Base-by-base conservation (phyloP, 2,797 vertebrate species). In the Phylloscopus collybita region DNA sequence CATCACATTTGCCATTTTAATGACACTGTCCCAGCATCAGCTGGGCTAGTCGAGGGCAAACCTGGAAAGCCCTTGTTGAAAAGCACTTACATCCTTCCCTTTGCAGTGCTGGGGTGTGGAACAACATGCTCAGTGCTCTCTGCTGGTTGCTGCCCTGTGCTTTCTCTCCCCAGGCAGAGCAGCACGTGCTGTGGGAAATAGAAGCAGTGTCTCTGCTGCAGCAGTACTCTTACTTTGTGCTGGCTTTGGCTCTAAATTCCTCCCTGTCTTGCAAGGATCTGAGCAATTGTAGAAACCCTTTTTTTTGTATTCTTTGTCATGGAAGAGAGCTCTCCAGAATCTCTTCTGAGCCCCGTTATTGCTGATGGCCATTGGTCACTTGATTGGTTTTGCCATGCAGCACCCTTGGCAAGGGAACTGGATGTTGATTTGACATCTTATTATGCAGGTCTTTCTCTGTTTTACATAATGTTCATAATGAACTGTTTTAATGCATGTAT, bases 1-100 rank as follows among this genome's bases (percentile, higher is more conserved):
- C 17, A 20, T 49, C 0, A 0, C 1, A 1, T 42, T 7, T 67
- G 10, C 47, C 8, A 8, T 80, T 88, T 61, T 34, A 29, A 54
- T 72, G 20, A 13, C 40, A 40, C 10, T 49, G 44, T 57, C 15
- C 30, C 11, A 70, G 11, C 11, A 72, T 49, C 21, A 40, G 5
- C 26, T 72, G 83, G 30, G 64, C 21, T 62, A 76, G 30, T 62
- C 0, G 0, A 73, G 56, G 20, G 16, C 56, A 90, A 65, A 36
- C 5, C 13, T n/a, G 80, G 51, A 54, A 90, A 29, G 0, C 1
- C 15, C 17, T 72, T 64, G 5, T 16, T 78, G 51, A 60, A 73
- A 84, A 79, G 3, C 22, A 42, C 18, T 53, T 40, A 42, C 10
- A 9, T 47, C 26, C 19, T 75, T 79, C 23, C 30, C 18, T 88